Base-by-base conservation (phyloP, 30 jellyfish, hydroid and myxozoan species). In the Phacellophora camtschatica region DNA sequence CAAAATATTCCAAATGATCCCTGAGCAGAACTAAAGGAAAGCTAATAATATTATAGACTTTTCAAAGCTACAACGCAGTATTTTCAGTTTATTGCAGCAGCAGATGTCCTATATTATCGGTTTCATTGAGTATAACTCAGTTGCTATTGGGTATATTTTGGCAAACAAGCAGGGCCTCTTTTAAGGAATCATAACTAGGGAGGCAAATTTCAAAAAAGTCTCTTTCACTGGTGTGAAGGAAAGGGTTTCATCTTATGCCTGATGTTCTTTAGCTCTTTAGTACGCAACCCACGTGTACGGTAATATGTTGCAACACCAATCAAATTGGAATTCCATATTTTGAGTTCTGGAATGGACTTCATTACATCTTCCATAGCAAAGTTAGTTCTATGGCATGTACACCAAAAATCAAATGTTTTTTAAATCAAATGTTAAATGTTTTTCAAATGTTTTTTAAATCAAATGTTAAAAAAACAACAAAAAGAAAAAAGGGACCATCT, bases 221-320 rank as follows among this genome's bases (percentile, higher is more conserved):
- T n/a, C n/a, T n/a, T n/a, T n/a, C n/a, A n/a, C n/a, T 73, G 86
- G 75, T 73, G 86, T 5, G 75, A 31, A 18, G 86, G 86, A 49
- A 73, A 50, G 59, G 74, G 4, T 48, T 73, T 73, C 41, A 73
- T 73, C 27, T 33, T 51, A 7, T 36, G 74, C 33, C 16, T 73
- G 74, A 10, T 51, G 57, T 73, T 73, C 83, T 32, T 32, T 3
- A 68, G 67, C 67, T 68, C 83, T 68, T 68, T 68, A 1, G 83
- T 68, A 1, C 73, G 86, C 75, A 73, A 54, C 45, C 86, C 86
- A 18, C 75, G 53, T 41, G 51, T 18, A 28, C 74, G 86, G 49
- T 50, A 73, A 32, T 18, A 73, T 3, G 73, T 73, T 50, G 75
- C 35, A 18, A 49, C 35, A 5, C 51, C 74, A n/a, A 67, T 73